phyloP scores from a whole-genome alignment of 23 tunicate genomes.

The Ciona savignyi region DNA sequence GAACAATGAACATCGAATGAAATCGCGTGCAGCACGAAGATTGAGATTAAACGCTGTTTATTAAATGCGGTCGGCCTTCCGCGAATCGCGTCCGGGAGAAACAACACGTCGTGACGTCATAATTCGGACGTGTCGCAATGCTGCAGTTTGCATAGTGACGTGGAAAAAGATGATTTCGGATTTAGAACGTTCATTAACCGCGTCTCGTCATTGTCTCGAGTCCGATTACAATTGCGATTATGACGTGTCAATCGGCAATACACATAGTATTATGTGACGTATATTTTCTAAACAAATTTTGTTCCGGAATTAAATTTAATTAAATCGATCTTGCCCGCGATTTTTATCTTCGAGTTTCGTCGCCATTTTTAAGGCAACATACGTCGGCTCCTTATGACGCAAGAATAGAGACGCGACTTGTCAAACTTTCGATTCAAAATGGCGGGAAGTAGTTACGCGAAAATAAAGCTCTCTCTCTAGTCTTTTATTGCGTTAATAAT shows the following conservation, averaged over 20 bases:
- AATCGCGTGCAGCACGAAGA: constrained; percentile 18
- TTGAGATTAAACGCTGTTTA: constrained; percentile 24
- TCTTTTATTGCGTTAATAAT: too few species aligned
- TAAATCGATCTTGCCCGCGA: too few species aligned
- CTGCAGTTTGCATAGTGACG: too few species aligned
- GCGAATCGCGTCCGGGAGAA: not conserved
- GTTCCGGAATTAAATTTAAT: too few species aligned
- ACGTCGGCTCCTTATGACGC: too few species aligned
- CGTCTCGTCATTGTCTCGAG: not conserved
- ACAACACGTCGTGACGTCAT: not conserved
- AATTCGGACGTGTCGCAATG: not conserved
- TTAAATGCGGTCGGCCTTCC: constrained; percentile 22
- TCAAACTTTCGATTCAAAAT: too few species aligned
- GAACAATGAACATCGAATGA: not conserved
- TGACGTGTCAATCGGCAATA: not conserved
- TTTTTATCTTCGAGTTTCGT: too few species aligned
- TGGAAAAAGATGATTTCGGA: not conserved
- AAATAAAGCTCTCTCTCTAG: too few species aligned
- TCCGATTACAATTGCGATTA: not conserved
- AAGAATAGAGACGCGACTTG: too few species aligned
- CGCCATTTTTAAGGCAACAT: too few species aligned
- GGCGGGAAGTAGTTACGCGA: too few species aligned
- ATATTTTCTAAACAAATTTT: too few species aligned
- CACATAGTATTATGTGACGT: not conserved
- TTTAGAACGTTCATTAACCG: not conserved